Evolutionary conservation across 2,797 vertebrate species (phyloP), one percentile per base, ranked within the genome.

Genomic region (Anguilla marmorata): DNA sequence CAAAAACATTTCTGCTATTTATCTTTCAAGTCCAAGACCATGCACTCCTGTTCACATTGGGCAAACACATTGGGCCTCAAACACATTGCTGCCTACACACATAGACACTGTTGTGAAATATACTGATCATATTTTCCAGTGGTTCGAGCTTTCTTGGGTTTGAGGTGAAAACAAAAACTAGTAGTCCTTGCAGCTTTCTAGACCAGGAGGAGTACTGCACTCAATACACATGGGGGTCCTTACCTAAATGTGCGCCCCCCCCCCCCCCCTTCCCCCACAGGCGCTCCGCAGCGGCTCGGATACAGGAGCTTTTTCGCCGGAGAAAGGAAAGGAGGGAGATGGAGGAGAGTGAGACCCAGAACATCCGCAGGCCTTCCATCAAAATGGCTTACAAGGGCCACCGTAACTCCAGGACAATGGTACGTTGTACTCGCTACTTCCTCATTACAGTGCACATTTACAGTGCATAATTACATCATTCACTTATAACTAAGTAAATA

Each of bases 341-440:
- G 97, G 99, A 99, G 90, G 99, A 99, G 91, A 93, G 97, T 87
- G 99, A 99, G 89, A 99, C 98, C 0, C 89, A 99, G 92, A 99
- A 98, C 87, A 99, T 99, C 91, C 94, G 97, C 89, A 98, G 98
- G 85, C 99, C 99, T 1, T 93, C 97, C 0, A 96, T 98, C 58
- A 99, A 99, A 95, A 97, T 98, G 97, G 97, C 98, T 56, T 99
- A 99, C 91, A 99, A 99, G 92, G 99, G 99, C 82, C 99, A 99
- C 91, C 98, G 98, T 56, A 99, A 99, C 95, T 99, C 99, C 91
- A 96, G 99, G 87, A 99, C 99, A 37, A 99, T 99, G 99, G 99
- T 99, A 96, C 86, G 54, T 41, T 21, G 41, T 3, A 0, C 4
- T 52, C 41, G 45, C 27, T 21, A 16, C 21, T 37, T 27, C 72